These are phyloP conservation scores for Paedocypris micromegethes DNA, from an alignment of 2,797 vertebrate genomes.

Conservation along the genomic window DNA sequence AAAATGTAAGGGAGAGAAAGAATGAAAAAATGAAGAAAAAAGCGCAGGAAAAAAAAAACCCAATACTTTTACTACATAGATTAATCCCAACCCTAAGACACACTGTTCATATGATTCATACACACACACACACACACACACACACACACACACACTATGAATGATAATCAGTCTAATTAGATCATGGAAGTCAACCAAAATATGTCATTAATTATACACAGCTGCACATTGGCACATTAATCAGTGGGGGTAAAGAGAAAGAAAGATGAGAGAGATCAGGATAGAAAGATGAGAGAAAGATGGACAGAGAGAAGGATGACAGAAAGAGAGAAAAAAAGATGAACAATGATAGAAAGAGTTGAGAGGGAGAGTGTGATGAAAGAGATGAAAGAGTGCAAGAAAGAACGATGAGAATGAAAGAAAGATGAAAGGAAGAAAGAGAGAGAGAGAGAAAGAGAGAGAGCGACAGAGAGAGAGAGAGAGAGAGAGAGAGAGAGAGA, in stretches of 20 bases:
- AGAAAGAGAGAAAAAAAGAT: too few relatives aligned
- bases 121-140: conserved; percentile 38
- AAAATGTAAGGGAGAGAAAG: conserved; percentile 16
- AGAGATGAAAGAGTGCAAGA: too few relatives aligned
- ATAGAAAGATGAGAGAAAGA: too few relatives aligned
- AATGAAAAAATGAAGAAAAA: background rate
- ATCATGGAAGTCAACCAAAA: conserved; percentile 43
- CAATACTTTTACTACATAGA: too few relatives aligned
- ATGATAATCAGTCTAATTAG: conserved; percentile 47
- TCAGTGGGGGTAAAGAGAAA: background rate
- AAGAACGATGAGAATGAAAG: too few relatives aligned
- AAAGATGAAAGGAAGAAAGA: background rate
- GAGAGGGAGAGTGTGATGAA: too few relatives aligned
- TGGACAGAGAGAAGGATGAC: too few relatives aligned
- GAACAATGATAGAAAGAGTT: too few relatives aligned
- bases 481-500: too few relatives aligned
- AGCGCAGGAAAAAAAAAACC: background rate
- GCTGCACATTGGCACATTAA: conserved; percentile 32
- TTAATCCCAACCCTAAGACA: conserved; percentile 38
- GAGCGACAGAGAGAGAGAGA: too few relatives aligned
- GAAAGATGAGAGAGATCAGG: background rate
- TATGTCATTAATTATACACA: conserved; percentile 48
- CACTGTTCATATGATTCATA: conserved; percentile 40
- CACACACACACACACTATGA: conserved; percentile 39
- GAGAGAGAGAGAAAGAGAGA: background rate